Base-by-base conservation (phyloP, 1,140 invertebrate species). In the Lucilia cuprina region DNA sequence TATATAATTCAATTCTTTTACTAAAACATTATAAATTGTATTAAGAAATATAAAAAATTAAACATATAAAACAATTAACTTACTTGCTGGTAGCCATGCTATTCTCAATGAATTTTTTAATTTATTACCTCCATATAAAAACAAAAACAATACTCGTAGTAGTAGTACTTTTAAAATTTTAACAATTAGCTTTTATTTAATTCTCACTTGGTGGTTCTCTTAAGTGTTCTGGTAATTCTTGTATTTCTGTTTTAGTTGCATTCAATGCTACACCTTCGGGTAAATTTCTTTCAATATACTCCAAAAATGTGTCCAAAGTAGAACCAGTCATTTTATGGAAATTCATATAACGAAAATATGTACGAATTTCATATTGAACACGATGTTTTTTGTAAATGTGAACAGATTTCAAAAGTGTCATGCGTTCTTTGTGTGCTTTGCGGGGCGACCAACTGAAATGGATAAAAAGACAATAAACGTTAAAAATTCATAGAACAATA, bases 241-340 rank as follows among this genome's bases (percentile, higher is more conserved):
- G 92, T 82, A 95, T 91, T 91, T 95, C 94, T 77, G 94, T 95
- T 93, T 96, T 98, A 14, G 97, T 97, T 5, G 98, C 96, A 94
- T 98, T 98, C 92, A 99, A 94, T 21, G 96, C 96, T 78, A 99
- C 96, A 83, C 98, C 98, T 94, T 99, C 99, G 0, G 99, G 99
- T 85, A 99, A 93, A 93, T 99, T 99, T 86, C 98, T 93, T 91
- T 99, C 94, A 83, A 99, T 95, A 91, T 99, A 99, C 92, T 99
- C 99, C 41, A 99, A 92, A 91, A 97, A 97, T 25, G 98, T 99
- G 86, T 98, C 97, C 77, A 97, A 95, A 25, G 98, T 99, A 10
- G 98, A 99, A 21, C 97, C 97, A 2, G 99, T 99, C 5, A 99
- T 88, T 86, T 95, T 93, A 85, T 95, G 93, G 78, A 98, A 95